Evolutionary conservation across 2,888 invertebrate genomes (phyloP), one percentile per base, ranked within the genome.

Genomic region (Eupithecia subumbrata): DNA sequence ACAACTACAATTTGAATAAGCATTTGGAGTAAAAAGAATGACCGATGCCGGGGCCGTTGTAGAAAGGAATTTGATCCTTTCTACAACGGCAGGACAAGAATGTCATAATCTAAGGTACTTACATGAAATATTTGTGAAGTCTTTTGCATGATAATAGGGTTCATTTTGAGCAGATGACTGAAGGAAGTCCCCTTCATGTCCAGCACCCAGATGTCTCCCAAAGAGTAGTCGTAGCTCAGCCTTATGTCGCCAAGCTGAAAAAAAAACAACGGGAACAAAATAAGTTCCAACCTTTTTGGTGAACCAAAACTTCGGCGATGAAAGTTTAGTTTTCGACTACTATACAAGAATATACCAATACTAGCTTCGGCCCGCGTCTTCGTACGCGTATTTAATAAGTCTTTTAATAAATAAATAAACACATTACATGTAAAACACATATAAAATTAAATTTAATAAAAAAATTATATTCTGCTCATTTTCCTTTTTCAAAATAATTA

Each of bases 141-240:
- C 78, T 95, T 95, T 76, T 93, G 92, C 75, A 93, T 82, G 4
- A 89, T 72, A 0, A 88, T 78, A 0, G 94, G 92, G n/a, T 94
- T 93, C 9, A 95, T 74, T 80, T 92, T 90, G 2, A 92, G 77
- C 1, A 95, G 74, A 78, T 95, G 93, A 0, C 89, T 87, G 9
- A 95, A 82, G 1, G 88, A 88, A 2, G 88, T 78, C 2, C 88
- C 82, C 25, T 90, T 87, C 74, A 95, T 84, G 73, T 95, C 95
- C 16, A 94, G 76, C 0, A 95, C 81, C 88, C 94, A 90, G 34
- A 95, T 90, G 71, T 95, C 95, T 2, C 89, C 89, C 0, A 92
- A 77, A 74, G 90, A 86, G 75, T 92, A 91, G 78, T 95, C 95
- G 69, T 90, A 87, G 69, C 87, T 89, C 22, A 95, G 72, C 78